phyloP scores from a whole-genome alignment of 2,888 invertebrate species.

The Spicauda simplicius region DNA sequence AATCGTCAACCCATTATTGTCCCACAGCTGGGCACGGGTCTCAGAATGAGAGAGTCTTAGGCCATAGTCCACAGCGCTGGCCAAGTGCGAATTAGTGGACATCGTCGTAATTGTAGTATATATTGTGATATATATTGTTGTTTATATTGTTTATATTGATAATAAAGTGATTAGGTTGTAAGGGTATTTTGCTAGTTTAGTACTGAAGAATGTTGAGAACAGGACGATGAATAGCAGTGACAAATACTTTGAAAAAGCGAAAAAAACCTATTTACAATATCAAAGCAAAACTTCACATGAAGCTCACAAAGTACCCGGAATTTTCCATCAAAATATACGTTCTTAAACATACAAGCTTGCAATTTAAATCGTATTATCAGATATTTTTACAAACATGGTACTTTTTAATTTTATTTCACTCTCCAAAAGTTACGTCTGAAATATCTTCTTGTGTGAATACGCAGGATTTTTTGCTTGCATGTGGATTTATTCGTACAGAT shows the following conservation, averaged over 20 bases:
- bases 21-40: no score
- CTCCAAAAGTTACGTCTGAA: conserved; percentile 38
- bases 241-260: background rate
- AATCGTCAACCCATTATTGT: no score
- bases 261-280: conserved; percentile 15
- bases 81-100: no score
- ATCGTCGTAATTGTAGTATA: no score
- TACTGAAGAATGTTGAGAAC: background rate
- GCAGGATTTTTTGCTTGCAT: conserved; percentile 34
- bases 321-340: conserved; percentile 3
- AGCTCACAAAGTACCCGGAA: conserved; percentile 11
- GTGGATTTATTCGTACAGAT: conserved; percentile 36
- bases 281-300: conserved; percentile 22
- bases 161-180: no score
- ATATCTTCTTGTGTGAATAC: conserved; percentile 38
- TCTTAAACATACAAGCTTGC: conserved; percentile 15
- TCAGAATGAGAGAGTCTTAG: no score
- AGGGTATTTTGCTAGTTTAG: no score
- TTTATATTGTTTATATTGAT: no score
- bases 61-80: no score
- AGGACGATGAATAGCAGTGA: no score
- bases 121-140: no score
- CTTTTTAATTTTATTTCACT: conserved; percentile 36
- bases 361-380: conserved; percentile 37
- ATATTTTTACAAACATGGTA: conserved; percentile 33